Percentiles rank a stretch among this genome's conserved stretches.
Evolutionary conservation across 2,797 vertebrate genomes (phyloP).

Genomic region (Cynopterus sphinx): DNA sequence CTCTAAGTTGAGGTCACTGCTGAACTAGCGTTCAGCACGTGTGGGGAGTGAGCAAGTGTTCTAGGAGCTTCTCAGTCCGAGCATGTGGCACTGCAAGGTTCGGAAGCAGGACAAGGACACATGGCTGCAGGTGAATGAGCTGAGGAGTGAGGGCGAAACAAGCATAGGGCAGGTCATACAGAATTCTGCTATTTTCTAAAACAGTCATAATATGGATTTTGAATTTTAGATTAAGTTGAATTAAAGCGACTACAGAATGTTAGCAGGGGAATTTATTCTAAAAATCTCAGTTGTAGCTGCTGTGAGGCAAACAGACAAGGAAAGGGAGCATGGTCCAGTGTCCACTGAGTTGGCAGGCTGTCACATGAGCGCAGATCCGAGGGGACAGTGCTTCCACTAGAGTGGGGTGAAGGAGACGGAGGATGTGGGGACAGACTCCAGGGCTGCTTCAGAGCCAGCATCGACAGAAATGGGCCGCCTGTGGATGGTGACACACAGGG

Average conservation of each 20-base stretch:
- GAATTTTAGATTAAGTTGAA: neutral
- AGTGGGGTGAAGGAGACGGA: neutral
- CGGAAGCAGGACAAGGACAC: neutral
- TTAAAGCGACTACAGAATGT: neutral
- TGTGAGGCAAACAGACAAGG: neutral
- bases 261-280: neutral
- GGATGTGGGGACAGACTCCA: rapidly evolving
- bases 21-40: neutral
- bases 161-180: neutral
- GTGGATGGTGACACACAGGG: rapidly evolving
- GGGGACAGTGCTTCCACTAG: rapidly evolving
- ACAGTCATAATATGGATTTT: neutral
- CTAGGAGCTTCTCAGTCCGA: neutral
- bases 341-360: neutral
- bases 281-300: neutral
- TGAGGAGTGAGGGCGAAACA: neutral
- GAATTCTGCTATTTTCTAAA: neutral
- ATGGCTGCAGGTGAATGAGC: neutral
- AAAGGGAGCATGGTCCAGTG: too few relatives aligned
- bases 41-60: neutral
- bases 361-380: neutral
- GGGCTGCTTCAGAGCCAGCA: neutral
- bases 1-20: neutral
- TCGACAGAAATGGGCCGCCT: neutral
- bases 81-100: rapidly evolving